These are phyloP conservation scores for Tinea pellionella DNA, from an alignment of 2,888 invertebrate genomes.

Conservation along the genomic window DNA sequence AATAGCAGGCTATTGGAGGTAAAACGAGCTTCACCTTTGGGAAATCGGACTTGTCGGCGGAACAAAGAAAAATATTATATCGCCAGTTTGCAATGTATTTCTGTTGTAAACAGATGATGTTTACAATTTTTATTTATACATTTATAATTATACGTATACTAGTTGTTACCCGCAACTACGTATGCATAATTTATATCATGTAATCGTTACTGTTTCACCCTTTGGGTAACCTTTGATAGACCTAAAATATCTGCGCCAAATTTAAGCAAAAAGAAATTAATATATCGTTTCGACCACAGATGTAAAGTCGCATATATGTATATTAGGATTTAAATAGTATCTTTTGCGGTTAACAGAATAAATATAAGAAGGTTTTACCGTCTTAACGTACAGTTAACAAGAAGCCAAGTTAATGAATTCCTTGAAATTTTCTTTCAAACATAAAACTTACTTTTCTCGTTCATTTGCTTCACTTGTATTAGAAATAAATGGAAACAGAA, in stretches of 20 bases:
- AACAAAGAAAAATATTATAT: constrained; percentile 13
- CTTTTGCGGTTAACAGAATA: too few species aligned
- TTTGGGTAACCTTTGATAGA: too few species aligned
- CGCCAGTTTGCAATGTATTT: neutral
- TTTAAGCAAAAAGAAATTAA: too few species aligned
- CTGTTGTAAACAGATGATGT: neutral
- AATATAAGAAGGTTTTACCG: neutral
- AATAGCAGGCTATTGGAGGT: neutral
- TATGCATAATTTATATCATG: too few species aligned
- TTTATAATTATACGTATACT: too few species aligned
- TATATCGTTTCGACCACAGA: too few species aligned
- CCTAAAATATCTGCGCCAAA: too few species aligned
- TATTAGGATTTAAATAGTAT: too few species aligned
- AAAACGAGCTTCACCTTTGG: constrained; percentile 11
- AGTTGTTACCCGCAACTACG: too few species aligned
- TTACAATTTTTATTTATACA: too few species aligned
- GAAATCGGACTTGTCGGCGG: constrained; percentile 13
- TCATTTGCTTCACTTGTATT: neutral
- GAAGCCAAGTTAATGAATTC: neutral
- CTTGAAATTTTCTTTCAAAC: neutral
- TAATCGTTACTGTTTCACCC: too few species aligned
- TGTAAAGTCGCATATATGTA: too few species aligned
- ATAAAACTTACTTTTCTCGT: neutral
- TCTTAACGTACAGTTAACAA: neutral
- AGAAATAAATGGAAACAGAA: neutral